Evolutionary conservation across 2,888 invertebrate genomes (phyloP).

Genomic region (Steinernema hermaphroditum): DNA sequence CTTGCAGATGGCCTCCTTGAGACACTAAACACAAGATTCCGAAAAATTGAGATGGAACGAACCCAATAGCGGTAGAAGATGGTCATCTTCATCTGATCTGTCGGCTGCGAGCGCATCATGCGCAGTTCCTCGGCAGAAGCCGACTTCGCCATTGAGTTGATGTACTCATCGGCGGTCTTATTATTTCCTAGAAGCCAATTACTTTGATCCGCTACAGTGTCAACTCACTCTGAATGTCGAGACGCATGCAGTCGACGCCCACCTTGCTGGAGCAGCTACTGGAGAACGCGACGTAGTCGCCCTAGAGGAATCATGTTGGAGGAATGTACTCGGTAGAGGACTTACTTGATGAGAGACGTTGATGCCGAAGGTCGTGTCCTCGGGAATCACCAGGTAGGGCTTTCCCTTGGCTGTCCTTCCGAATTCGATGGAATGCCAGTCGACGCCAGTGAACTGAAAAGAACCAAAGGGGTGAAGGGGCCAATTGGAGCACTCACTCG

Average conservation of each 20-base stretch:
- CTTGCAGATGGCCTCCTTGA: constrained; percentile 66
- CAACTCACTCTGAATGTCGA: constrained; percentile 57
- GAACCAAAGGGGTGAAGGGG: no score
- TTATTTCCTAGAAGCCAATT: constrained; percentile 38
- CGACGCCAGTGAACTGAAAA: constrained; percentile 56
- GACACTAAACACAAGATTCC: constrained; percentile 55
- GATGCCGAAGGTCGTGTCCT: constrained; percentile 54
- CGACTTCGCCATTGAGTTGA: constrained; percentile 63
- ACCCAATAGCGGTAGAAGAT: constrained; percentile 66
- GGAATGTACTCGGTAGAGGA: not conserved
- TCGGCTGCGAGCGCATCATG: constrained; percentile 61
- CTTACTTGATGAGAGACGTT: constrained; percentile 65
- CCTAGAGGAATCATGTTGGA: constrained; percentile 41
- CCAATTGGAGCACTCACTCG: constrained; percentile 46
- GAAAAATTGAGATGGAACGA: no score
- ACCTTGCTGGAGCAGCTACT: constrained; percentile 60
- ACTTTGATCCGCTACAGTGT: no score
- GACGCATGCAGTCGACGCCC: constrained; percentile 65
- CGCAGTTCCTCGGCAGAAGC: constrained; percentile 61
- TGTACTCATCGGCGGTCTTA: constrained; percentile 65
- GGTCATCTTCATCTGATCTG: constrained; percentile 65
- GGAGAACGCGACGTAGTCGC: constrained; percentile 65
- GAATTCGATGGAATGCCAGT: constrained; percentile 60
- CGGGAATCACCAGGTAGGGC: constrained; percentile 59
- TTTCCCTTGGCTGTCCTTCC: constrained; percentile 64